phyloP scores from a whole-genome alignment of 2,113 vertebrate species.

The Myrmecobius fasciatus region DNA sequence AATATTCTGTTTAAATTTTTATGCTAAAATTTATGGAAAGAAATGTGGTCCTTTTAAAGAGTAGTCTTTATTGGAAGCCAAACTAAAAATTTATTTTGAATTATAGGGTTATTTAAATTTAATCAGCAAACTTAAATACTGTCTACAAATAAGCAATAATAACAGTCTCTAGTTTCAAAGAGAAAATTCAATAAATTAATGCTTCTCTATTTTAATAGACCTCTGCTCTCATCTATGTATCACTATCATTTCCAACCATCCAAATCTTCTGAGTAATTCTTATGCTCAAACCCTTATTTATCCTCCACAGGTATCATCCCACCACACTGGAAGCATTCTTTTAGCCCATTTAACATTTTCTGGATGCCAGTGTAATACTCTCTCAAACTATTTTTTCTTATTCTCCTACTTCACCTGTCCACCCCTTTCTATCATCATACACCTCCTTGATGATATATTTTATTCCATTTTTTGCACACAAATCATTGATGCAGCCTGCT shows the following conservation, averaged over 20 bases:
- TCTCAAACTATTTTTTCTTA: background rate
- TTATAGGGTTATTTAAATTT: background rate
- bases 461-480: background rate
- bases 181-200: background rate
- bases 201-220: background rate
- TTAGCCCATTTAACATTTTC: background rate
- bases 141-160: background rate
- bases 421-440: background rate
- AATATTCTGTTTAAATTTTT: background rate
- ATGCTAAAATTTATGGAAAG: background rate
- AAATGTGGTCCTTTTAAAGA: background rate
- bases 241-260: background rate
- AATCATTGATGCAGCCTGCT: background rate
- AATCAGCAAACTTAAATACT: background rate
- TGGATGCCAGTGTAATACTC: background rate
- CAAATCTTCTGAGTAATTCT: background rate
- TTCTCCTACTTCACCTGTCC: background rate
- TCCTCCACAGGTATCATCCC: background rate
- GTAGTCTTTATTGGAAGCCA: background rate
- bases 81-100: background rate
- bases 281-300: background rate
- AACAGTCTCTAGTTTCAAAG: background rate
- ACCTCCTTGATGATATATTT: background rate
- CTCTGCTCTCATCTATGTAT: background rate
- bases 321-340: background rate